Conservation (phyloP, 2,113 vertebrate species). For the Podilymbus podiceps region DNA sequence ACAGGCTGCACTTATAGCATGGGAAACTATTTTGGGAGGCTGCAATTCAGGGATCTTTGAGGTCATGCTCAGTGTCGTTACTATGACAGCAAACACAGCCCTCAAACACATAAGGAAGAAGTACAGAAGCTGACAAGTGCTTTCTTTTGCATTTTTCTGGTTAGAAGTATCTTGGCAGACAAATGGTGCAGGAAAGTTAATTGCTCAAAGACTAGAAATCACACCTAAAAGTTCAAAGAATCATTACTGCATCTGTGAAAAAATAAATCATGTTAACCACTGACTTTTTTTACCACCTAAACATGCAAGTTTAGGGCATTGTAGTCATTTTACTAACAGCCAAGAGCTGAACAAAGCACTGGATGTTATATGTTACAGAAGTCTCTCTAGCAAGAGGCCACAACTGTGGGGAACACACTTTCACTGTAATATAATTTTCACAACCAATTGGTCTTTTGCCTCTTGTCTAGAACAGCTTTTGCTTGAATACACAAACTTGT, state of each 20-base stretch:
- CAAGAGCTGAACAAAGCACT: neutral
- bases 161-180: neutral
- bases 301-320: neutral
- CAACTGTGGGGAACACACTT: neutral
- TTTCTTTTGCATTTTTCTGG: neutral
- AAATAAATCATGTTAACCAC: neutral
- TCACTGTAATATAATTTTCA: neutral
- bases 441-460: neutral
- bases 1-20: accelerated
- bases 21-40: neutral
- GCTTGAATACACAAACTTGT: neutral
- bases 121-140: neutral
- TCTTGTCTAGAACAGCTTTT: neutral
- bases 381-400: neutral
- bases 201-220: neutral
- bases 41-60: neutral
- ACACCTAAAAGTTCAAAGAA: neutral
- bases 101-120: neutral
- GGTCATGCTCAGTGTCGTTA: neutral
- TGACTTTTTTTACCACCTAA: neutral
- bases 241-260: neutral
- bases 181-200: neutral
- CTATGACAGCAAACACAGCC: neutral
- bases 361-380: neutral
- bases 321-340: neutral